Percentiles rank a stretch among this genome's conserved stretches.
Conservation (phyloP, 2,888 invertebrate genomes). For the Globia sparganii region DNA sequence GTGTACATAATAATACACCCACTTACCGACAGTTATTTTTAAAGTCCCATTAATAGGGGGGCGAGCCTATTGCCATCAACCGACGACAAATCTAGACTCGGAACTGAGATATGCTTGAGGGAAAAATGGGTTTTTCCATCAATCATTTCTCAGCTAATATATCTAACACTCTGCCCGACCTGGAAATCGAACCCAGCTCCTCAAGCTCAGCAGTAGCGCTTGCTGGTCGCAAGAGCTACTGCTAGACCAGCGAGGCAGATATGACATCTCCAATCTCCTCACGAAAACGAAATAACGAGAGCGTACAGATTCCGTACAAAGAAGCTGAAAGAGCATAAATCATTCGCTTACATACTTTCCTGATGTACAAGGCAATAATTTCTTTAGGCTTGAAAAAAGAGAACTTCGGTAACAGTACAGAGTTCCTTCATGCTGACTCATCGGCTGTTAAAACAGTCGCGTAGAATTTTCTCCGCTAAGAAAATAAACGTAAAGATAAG, state of each 20-base stretch:
- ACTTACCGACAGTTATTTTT: background rate
- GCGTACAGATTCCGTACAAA: conserved; percentile 23
- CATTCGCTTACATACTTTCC: conserved; percentile 19
- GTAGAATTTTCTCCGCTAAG: conserved; percentile 45
- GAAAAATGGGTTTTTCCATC: background rate
- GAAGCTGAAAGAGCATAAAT: conserved; percentile 16
- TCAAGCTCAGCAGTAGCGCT: background rate
- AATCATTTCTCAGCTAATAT: too few relatives aligned
- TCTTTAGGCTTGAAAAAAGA: conserved; percentile 29
- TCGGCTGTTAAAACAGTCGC: conserved; percentile 13
- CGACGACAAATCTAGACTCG: background rate
- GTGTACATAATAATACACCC: background rate
- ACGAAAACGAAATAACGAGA: background rate
- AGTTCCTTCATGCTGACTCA: conserved; percentile 41
- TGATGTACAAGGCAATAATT: conserved; percentile 20
- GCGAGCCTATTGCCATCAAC: background rate
- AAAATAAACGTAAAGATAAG: conserved; percentile 45
- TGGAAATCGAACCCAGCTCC: background rate
- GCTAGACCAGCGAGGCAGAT: background rate
- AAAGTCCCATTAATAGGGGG: background rate
- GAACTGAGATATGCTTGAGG: background rate
- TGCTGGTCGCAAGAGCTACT: too few relatives aligned
- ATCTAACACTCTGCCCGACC: background rate
- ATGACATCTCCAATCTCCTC: background rate
- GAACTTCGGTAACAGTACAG: background rate